Evolutionary conservation across 2,888 invertebrate genomes (phyloP).

Genomic region (Sminthurides aquaticus): DNA sequence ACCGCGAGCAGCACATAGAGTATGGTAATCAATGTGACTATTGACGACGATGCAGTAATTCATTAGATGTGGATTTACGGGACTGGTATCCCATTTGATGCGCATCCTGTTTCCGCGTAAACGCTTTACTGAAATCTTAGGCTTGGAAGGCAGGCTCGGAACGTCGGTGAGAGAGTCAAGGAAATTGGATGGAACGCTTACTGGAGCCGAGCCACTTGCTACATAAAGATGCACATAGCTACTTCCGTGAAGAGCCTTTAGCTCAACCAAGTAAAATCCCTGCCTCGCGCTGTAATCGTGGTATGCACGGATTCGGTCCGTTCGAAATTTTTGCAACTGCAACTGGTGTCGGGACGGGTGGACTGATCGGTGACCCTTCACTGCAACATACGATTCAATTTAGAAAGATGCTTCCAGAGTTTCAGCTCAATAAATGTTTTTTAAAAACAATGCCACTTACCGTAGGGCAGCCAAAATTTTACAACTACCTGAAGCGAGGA

Average conservation of each 20-base stretch:
- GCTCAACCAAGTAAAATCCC: conserved; percentile 43
- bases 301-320: conserved; percentile 41
- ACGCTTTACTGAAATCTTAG: conserved; percentile 31
- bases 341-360: not conserved
- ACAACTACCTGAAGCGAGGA: conserved; percentile 47
- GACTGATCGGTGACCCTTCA: not conserved
- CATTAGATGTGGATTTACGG: conserved; percentile 51
- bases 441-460: conserved; percentile 28
- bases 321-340: conserved; percentile 35
- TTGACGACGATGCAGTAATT: conserved; percentile 54
- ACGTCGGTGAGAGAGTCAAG: conserved; percentile 7
- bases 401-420: no score
- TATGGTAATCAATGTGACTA: conserved; percentile 48
- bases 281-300: conserved; percentile 29
- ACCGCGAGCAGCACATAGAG: conserved; percentile 51
- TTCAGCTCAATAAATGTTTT: no score
- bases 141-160: conserved; percentile 18
- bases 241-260: conserved; percentile 42
- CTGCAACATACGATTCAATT: no score
- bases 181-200: conserved; percentile 18
- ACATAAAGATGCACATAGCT: conserved; percentile 44
- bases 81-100: conserved; percentile 45
- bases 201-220: conserved; percentile 14
- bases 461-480: conserved; percentile 43
- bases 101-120: conserved; percentile 39